Evolutionary conservation across 2,888 invertebrate genomes (phyloP), one percentile per base, ranked within the genome.

Genomic region (Pedicia rivosa): DNA sequence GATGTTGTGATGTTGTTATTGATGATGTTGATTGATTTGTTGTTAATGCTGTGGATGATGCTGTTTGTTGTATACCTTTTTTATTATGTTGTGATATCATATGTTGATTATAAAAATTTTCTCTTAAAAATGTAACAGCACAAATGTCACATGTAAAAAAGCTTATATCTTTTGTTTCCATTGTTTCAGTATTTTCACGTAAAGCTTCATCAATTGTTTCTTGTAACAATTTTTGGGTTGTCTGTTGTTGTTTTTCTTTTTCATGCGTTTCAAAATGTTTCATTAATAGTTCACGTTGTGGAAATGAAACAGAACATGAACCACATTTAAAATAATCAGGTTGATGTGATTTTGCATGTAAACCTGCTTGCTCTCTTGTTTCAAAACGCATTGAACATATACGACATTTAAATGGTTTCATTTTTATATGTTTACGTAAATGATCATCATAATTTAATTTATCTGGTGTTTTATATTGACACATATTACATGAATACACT

Each of bases 321-420:
- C 59, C 59, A 44, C 62, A 62, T 44, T 62, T 62, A 38, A 59
- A 62, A 31, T 53, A 59, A 43, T 57, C 59, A 7, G 59, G 54
- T 47, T 58, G 59, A 53, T 62, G 62, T 35, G 57, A 54, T 44
- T 62, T 62, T 40, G 63, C 61, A 37, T 62, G 62, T 37, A 56
- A 50, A 14, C 57, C 57, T 27, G 63, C 62, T 17, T 57, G 56
- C 37, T 62, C 62, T 16, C 62, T 54, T 1, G 62, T 59, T 45
- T 62, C 61, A 40, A 62, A 62, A 5, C 62, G 53, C 27, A 55
- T 54, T 24, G 61, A 56, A 41, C 62, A 62, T n/a, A 62, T 47
- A 2, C 60, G 55, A 46, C 62, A 62, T 47, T 62, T 62, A 40
- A 62, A 62, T n/a, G 61, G 62, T 42, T 60, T 60, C n/a, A 58